Percentiles rank a stretch among this genome's conserved stretches.
phyloP scores from a whole-genome alignment of 2,797 vertebrate genomes.

The Anguilla megastoma region DNA sequence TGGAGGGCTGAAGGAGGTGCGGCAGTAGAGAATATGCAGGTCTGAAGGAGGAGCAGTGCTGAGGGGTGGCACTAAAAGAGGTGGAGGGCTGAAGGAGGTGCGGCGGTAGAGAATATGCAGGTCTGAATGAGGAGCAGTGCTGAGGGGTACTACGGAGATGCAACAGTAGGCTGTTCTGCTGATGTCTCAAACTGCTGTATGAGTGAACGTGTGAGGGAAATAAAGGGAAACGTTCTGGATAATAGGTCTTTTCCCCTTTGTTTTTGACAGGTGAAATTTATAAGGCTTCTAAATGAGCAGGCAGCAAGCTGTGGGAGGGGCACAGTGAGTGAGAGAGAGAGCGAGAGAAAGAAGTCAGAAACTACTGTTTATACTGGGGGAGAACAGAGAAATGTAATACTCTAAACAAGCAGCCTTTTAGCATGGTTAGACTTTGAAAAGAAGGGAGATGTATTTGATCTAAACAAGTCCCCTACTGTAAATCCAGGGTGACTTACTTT shows the following conservation, averaged over 20 bases:
- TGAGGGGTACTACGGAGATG: neutral
- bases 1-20: neutral
- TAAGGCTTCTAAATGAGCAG: neutral
- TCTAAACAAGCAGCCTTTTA: neutral
- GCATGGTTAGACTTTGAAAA: neutral
- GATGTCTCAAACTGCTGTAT: neutral
- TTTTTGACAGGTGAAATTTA: neutral
- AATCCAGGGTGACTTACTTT: neutral
- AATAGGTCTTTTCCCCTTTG: neutral
- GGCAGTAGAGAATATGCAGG: neutral
- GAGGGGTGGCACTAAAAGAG: neutral
- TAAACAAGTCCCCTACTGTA: neutral
- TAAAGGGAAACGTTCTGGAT: neutral
- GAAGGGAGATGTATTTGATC: neutral
- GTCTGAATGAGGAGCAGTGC: neutral
- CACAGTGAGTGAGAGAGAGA: neutral
- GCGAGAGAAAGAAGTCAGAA: constrained; percentile 2
- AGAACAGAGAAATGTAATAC: neutral
- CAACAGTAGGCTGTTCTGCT: neutral
- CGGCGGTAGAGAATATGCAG: neutral
- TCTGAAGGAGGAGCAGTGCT: neutral
- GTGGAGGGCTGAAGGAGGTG: neutral
- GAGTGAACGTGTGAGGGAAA: neutral
- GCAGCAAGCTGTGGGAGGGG: neutral
- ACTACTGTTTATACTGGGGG: neutral